Base-by-base conservation (phyloP, 1,140 invertebrate species). In the Thalassaphorura encarpata region DNA sequence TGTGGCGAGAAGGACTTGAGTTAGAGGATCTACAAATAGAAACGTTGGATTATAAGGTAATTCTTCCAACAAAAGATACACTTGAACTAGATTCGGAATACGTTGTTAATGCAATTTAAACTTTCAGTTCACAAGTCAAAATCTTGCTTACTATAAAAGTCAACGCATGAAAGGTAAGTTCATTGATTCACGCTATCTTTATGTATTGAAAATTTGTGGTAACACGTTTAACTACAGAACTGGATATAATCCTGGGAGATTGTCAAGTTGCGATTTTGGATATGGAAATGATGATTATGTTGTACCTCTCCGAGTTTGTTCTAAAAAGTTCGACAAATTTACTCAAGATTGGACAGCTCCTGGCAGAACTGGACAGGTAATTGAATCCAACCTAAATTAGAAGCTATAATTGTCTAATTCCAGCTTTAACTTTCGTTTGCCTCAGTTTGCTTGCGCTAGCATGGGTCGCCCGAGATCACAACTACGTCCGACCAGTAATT, bases 311-410 rank as follows among this genome's bases (percentile, higher is more conserved):
- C 18, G 68, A 77, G 54, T 78, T 78, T 31, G 74, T 88, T 18
- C 69, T 81, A 50, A 75, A 82, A 63, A 72, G 84, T 56, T 74
- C 80, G 11, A 66, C 75, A 18, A 69, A 76, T 4, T 72, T 90
- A 13, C 66, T 80, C 1, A 73, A 75, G 40, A 71, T 85, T 5
- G 75, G 85, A 39, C 75, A 81, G 54, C 71, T 76, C 31, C 79
- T 82, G 60, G 81, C 80, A 19, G 77, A 86, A 68, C 73, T 89
- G 0, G 86, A 89, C 68, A 82, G 81, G 86, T 88, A 73, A 59
- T 70, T 77, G 33, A n/a, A 36, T 11, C 11, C 33, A 11, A 11
- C 33, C n/a, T n/a, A n/a, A n/a, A n/a, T n/a, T n/a, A n/a, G n/a
- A n/a, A n/a, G n/a, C n/a, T n/a, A n/a, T n/a, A n/a, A n/a, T n/a